Conservation (phyloP, 2,113 vertebrate genomes). For the Siphamia tubifer region DNA sequence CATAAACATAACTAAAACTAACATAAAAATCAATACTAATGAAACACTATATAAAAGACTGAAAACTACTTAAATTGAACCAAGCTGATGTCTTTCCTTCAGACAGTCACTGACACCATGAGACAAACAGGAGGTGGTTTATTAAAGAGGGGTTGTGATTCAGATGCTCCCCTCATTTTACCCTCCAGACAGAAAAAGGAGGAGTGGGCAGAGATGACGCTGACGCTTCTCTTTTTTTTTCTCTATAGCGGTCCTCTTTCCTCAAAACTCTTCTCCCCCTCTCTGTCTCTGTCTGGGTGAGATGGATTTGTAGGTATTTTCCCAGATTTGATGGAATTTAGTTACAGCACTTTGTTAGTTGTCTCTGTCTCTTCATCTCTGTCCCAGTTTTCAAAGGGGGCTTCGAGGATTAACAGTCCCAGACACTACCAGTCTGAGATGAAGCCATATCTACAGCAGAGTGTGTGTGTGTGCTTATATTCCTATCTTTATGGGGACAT, state of each 20-base stretch:
- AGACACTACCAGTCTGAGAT: background rate
- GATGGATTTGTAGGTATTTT: conserved; percentile 41
- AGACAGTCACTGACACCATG: background rate
- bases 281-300: background rate
- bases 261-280: background rate
- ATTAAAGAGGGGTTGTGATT: conserved; percentile 23
- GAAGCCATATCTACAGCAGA: background rate
- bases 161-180: background rate
- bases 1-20: too few species aligned
- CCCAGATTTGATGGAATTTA: conserved; percentile 8
- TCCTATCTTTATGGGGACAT: too few species aligned
- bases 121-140: conserved; percentile 21
- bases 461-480: background rate
- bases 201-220: background rate
- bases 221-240: background rate
- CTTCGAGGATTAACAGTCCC: background rate
- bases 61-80: too few species aligned
- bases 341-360: background rate
- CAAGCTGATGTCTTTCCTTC: background rate
- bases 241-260: background rate
- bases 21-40: too few species aligned
- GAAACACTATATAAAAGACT: too few species aligned
- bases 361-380: background rate
- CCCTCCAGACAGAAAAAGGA: background rate
- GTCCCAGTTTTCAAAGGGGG: background rate